Percentiles rank a stretch among this genome's conserved stretches.
phyloP scores from a whole-genome alignment of 92 coral and sea anemone genomes.

The Palythoa heliodiscus region DNA sequence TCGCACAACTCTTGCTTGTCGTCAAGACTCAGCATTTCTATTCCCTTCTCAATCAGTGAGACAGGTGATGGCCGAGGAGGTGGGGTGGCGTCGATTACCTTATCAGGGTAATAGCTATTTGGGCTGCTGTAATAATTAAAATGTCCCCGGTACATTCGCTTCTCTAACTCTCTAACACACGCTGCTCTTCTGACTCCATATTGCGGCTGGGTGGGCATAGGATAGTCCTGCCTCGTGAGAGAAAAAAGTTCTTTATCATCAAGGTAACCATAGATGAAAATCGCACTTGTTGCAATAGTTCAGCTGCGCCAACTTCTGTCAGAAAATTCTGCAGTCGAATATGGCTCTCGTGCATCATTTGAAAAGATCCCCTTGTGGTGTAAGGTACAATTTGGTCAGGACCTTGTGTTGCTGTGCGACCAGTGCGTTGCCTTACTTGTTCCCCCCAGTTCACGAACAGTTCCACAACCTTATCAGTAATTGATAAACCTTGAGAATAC shows the following conservation, averaged over 20 bases:
- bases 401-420: conserved; percentile 17
- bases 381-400: conserved; percentile 28
- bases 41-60: background rate
- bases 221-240: conserved; percentile 46
- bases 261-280: conserved; percentile 54
- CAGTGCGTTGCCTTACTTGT: conserved; percentile 16
- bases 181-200: conserved; percentile 50
- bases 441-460: background rate
- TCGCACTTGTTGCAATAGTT: conserved; percentile 47
- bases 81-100: conserved; percentile 36
- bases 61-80: background rate
- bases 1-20: conserved; percentile 38
- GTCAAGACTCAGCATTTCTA: background rate
- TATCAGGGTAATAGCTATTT: conserved; percentile 60
- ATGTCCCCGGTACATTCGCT: conserved; percentile 49
- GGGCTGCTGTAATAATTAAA: conserved; percentile 57
- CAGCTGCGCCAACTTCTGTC: conserved; percentile 44
- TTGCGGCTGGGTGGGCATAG: conserved; percentile 53
- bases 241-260: conserved; percentile 61
- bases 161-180: conserved; percentile 42
- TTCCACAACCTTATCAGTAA: background rate
- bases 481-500: background rate
- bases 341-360: conserved; percentile 26
- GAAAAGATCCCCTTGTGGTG: conserved; percentile 43
- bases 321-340: background rate